Evolutionary conservation across 2,797 vertebrate species (phyloP).

Genomic region (Manis crassicaudata): DNA sequence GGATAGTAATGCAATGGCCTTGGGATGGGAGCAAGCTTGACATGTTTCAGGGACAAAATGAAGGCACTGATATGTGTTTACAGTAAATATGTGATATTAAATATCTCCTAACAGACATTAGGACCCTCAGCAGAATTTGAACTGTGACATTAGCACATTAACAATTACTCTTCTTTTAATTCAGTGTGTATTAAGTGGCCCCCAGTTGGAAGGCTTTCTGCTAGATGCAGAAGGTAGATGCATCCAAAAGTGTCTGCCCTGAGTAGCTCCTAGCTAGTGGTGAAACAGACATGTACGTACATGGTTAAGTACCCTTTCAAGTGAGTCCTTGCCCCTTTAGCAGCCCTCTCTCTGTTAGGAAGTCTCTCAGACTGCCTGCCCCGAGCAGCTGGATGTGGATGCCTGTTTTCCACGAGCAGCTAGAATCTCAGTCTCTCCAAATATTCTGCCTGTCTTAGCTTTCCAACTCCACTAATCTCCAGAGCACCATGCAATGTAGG

Average conservation of each 20-base stretch:
- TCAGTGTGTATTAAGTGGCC: neutral
- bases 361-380: too few relatives aligned
- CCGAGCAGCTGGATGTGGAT: too few relatives aligned
- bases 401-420: too few relatives aligned
- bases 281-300: neutral
- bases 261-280: neutral
- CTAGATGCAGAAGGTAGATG: neutral
- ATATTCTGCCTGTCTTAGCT: too few relatives aligned
- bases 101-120: neutral
- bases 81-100: neutral
- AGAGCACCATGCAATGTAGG: too few relatives aligned
- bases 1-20: neutral
- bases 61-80: neutral
- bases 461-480: too few relatives aligned
- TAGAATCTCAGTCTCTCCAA: too few relatives aligned
- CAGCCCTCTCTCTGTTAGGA: too few relatives aligned
- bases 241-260: neutral
- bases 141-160: neutral
- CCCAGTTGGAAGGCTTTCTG: too few relatives aligned
- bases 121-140: neutral
- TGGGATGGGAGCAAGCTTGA: neutral
- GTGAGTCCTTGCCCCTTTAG: neutral
- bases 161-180: conserved; percentile 8
- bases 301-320: neutral
- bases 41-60: neutral